phyloP scores from a whole-genome alignment of 2,113 vertebrate genomes.

The Alethe castanea region DNA sequence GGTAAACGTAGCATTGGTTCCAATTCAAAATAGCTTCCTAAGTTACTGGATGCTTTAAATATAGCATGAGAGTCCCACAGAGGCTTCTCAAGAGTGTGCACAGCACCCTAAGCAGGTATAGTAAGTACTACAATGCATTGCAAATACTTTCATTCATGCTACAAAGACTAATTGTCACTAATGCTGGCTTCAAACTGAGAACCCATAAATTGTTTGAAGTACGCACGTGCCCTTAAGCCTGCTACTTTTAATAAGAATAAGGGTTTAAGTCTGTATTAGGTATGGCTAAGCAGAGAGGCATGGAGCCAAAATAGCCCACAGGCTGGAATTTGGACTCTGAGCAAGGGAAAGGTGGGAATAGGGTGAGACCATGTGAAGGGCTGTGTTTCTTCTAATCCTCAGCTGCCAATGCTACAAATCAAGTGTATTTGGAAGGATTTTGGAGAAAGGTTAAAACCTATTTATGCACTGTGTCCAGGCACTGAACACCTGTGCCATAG shows the following conservation, averaged over 20 bases:
- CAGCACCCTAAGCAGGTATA: background rate
- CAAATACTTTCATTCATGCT: background rate
- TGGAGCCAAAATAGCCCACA: constrained; percentile 5
- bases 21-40: constrained; percentile 69
- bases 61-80: constrained; percentile 36
- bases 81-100: background rate
- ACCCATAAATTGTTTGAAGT: background rate
- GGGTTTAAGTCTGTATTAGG: background rate
- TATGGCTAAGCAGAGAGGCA: background rate
- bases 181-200: background rate
- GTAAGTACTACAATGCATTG: background rate
- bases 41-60: constrained; percentile 62
- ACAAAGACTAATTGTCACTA: background rate
- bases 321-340: background rate
- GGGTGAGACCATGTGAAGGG: background rate
- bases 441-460: constrained; percentile 38
- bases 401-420: constrained; percentile 54
- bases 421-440: constrained; percentile 36
- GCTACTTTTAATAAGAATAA: background rate
- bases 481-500: background rate
- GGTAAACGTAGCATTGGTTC: constrained; percentile 50
- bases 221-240: background rate
- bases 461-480: constrained; percentile 7
- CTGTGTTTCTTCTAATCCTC: constrained; percentile 25
- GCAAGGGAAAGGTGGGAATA: background rate